phyloP scores from a whole-genome alignment of 53 echinoderm and acorn worm species.

The Temnopleurus reevesii region DNA sequence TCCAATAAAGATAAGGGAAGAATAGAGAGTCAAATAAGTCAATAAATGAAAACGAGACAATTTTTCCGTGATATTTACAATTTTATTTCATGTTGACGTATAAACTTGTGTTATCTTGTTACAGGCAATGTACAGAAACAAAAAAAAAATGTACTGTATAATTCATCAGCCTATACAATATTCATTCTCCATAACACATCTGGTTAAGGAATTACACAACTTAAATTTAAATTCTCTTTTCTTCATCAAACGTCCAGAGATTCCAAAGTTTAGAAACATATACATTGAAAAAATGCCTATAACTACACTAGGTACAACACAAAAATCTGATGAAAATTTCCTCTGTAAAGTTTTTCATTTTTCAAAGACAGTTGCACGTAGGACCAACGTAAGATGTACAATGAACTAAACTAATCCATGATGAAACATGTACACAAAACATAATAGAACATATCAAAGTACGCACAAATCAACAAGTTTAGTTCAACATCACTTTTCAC shows the following conservation, averaged over 20 bases:
- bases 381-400: conserved; percentile 50
- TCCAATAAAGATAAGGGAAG: too few species aligned
- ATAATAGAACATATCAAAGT: conserved; percentile 43
- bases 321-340: conserved; percentile 26
- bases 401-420: conserved; percentile 52
- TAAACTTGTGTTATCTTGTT: conserved; percentile 65
- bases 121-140: conserved; percentile 64
- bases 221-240: conserved; percentile 42
- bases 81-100: conserved; percentile 65
- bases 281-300: conserved; percentile 40
- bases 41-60: too few species aligned
- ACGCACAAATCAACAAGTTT: conserved; percentile 41
- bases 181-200: conserved; percentile 25
- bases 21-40: too few species aligned
- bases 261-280: conserved; percentile 53
- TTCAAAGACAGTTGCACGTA: conserved; percentile 55
- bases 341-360: conserved; percentile 27
- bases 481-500: conserved; percentile 51
- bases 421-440: conserved; percentile 44
- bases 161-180: conserved; percentile 64
- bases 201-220: conserved; percentile 59
- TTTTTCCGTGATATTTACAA: conserved; percentile 55
- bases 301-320: conserved; percentile 45
- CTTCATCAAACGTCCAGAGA: conserved; percentile 27
- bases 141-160: conserved; percentile 63